phyloP scores from a whole-genome alignment of 1,140 invertebrate species.

The Euborellia annulipes region DNA sequence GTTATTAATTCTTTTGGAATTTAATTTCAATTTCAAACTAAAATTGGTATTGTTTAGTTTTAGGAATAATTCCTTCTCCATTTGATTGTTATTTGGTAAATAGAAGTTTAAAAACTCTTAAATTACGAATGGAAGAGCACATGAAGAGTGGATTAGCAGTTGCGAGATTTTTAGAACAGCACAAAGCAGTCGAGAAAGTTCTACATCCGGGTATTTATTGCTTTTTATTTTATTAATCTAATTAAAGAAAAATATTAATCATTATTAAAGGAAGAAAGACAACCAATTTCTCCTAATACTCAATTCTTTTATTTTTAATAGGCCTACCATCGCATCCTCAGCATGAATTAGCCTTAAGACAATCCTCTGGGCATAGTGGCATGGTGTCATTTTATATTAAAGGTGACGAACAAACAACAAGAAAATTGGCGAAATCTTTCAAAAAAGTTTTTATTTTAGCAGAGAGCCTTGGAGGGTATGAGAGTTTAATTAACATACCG shows the following conservation, averaged over 20 bases:
- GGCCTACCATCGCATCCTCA: constrained; percentile 48
- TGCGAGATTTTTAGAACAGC: constrained; percentile 37
- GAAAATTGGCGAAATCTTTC: constrained; percentile 52
- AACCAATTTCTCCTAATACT: neutral
- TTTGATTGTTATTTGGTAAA: constrained; percentile 52
- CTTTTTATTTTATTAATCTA: neutral
- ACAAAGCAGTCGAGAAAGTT: constrained; percentile 40
- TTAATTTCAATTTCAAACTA: no score
- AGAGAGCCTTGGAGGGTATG: constrained; percentile 89
- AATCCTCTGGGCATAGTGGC: constrained; percentile 42
- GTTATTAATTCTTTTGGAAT: constrained; percentile 15
- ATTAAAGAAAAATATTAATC: neutral
- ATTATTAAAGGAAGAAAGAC: neutral
- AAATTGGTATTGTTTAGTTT: no score
- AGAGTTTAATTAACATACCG: constrained; percentile 78
- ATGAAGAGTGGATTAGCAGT: constrained; percentile 40
- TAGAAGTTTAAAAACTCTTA: constrained; percentile 45
- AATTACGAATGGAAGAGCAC: constrained; percentile 44
- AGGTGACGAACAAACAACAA: constrained; percentile 31
- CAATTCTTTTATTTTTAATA: constrained; percentile 39
- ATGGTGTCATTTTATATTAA: constrained; percentile 41
- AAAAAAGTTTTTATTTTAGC: constrained; percentile 73
- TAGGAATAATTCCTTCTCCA: constrained; percentile 45
- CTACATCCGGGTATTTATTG: constrained; percentile 36
- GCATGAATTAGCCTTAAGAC: constrained; percentile 38